Evolutionary conservation across 2,888 invertebrate species (phyloP).

Genomic region (Alloplasta piceator): DNA sequence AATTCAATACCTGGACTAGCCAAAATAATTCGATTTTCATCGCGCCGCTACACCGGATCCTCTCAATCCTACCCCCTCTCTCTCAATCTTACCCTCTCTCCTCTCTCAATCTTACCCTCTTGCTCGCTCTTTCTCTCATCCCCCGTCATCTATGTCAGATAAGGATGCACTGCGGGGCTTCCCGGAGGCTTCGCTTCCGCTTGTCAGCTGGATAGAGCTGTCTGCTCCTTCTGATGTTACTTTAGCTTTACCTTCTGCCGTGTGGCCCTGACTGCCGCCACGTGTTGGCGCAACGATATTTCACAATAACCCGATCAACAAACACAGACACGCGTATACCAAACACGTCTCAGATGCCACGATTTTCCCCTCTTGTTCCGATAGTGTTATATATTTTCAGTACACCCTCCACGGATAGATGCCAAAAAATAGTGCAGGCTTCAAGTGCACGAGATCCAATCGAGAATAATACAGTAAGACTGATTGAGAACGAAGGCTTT

Average conservation of each 20-base stretch:
- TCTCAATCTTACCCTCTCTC: background rate
- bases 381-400: slow-evolving; percentile 7
- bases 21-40: slow-evolving; percentile 60
- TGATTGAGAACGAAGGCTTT: background rate
- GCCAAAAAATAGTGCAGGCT: background rate
- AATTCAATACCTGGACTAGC: slow-evolving; percentile 50
- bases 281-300: slow-evolving; percentile 65
- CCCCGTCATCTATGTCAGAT: slow-evolving; percentile 50
- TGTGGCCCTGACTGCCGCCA: slow-evolving; percentile 32
- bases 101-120: background rate
- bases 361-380: background rate
- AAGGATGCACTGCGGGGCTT: slow-evolving; percentile 56
- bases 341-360: slow-evolving; percentile 16
- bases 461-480: background rate
- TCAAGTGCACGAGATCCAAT: background rate
- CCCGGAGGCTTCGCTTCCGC: slow-evolving; percentile 52
- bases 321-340: slow-evolving; percentile 31
- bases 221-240: slow-evolving; percentile 32
- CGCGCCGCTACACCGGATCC: slow-evolving; percentile 38
- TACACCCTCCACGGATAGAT: slow-evolving; percentile 18
- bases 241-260: slow-evolving; percentile 20
- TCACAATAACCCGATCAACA: slow-evolving; percentile 63
- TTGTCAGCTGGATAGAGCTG: slow-evolving; percentile 63
- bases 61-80: slow-evolving; percentile 21
- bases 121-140: slow-evolving; percentile 11